phyloP scores from a whole-genome alignment of 1,140 invertebrate genomes.

The Aphelinus atriplicis region DNA sequence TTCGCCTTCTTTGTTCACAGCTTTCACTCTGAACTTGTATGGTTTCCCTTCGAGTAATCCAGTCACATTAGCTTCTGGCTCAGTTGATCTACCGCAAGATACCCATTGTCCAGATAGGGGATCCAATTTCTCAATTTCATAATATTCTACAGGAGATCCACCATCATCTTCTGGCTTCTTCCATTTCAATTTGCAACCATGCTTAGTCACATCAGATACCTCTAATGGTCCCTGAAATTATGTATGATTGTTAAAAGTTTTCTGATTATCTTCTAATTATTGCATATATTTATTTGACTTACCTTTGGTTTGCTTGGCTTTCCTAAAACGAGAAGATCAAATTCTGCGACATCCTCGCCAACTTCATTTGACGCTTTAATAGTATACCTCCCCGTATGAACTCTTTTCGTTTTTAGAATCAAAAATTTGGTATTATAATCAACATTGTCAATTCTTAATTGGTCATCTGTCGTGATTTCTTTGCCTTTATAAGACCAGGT shows the following conservation, averaged over 20 bases:
- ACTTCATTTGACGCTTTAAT: slow-evolving; percentile 93
- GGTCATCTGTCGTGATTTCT: slow-evolving; percentile 74
- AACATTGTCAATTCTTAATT: slow-evolving; percentile 82
- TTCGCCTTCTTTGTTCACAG: slow-evolving; percentile 98
- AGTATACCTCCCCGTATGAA: slow-evolving; percentile 90
- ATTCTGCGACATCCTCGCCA: slow-evolving; percentile 92
- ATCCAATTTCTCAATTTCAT: slow-evolving; percentile 97
- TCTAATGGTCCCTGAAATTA: slow-evolving; percentile 88
- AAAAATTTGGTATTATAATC: slow-evolving; percentile 93
- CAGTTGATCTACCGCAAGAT: slow-evolving; percentile 82
- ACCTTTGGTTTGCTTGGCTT: slow-evolving; percentile 65
- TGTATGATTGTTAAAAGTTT: not conserved
- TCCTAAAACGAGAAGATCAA: slow-evolving; percentile 88
- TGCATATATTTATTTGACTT: slow-evolving; percentile 1
- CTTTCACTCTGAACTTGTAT: slow-evolving; percentile 98
- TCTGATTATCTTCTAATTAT: not conserved
- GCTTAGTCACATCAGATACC: slow-evolving; percentile 90
- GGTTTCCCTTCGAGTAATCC: slow-evolving; percentile 93
- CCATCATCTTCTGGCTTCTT: slow-evolving; percentile 94
- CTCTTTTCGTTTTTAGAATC: slow-evolving; percentile 81
- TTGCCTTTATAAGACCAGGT: slow-evolving; percentile 89
- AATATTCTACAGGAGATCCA: slow-evolving; percentile 91
- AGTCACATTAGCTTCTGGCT: slow-evolving; percentile 84
- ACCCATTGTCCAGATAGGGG: slow-evolving; percentile 93
- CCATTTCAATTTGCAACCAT: slow-evolving; percentile 93